Evolutionary conservation across 1,140 invertebrate genomes (phyloP), one percentile per base, ranked within the genome.

Genomic region (Drosophila insularis): DNA sequence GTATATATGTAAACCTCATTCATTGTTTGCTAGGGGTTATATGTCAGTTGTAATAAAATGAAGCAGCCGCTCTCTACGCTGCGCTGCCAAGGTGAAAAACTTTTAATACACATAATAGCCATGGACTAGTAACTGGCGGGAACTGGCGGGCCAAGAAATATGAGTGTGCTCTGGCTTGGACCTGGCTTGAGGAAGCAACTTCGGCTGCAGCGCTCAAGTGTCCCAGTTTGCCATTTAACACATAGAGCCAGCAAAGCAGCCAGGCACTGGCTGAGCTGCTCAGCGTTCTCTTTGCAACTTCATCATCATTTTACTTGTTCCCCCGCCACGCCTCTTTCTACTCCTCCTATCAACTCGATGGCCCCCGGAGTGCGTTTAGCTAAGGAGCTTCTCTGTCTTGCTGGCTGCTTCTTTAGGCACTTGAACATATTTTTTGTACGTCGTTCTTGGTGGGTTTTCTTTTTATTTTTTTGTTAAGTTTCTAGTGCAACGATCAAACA

Each of bases 41-140:
- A 66, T 86, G 78, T 78, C 78, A 72, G 81, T 67, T 75, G 82
- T 87, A 80, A 87, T 87, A 87, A 89, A 89, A 87, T 86, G 81
- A 81, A 78, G 77, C 81, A 85, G 43, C 43, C 43, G 17, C 43
- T 58, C 32, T 58, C 32, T 58, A 17, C 17, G 77, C 72, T 71
- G 68, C 72, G 72, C 37, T 76, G 68, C 64, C 63, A 68, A 76
- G 73, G 73, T 89, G 71, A 87, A 89, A 89, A 89, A 89, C 70
- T 89, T 89, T 89, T 89, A 89, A 89, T 89, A 89, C 85, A 89
- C 80, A 89, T 89, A 84, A 89, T 89, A 89, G 85, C 77, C 74
- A 27, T 39, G 23, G 64, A 85, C 84, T 80, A 14, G 78, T 8
- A 35, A 11, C 32, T 35, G 32, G 2, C 8, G 32, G 32, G 32